Evolutionary conservation across 2,113 vertebrate genomes (phyloP).

Genomic region (Bubalus kerabau): DNA sequence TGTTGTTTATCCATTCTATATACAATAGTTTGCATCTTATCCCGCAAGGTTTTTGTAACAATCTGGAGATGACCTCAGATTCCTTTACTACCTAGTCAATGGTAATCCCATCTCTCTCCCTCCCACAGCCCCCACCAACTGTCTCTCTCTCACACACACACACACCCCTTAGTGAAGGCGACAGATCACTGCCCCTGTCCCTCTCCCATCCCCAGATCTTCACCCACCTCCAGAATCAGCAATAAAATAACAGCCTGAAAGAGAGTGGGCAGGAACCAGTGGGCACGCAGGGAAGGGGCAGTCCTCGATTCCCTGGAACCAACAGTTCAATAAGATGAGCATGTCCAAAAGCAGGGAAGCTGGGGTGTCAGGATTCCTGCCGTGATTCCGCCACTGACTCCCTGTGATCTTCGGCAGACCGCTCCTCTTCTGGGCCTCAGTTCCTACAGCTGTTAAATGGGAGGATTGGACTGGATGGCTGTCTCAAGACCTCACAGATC

Average conservation of each 20-base stretch:
- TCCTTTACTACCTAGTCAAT: not conserved
- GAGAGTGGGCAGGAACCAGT: not conserved
- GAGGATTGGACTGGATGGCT: not conserved
- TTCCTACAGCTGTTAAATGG: not conserved
- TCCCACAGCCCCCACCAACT: rapidly evolving
- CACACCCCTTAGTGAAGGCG: not conserved
- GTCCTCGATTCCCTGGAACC: not conserved
- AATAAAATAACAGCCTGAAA: not conserved
- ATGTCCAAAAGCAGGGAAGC: not conserved
- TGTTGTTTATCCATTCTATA: not conserved
- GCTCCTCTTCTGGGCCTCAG: not conserved
- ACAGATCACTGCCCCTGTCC: not conserved
- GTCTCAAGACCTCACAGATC: not conserved
- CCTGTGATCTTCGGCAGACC: not conserved
- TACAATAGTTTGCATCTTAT: not conserved
- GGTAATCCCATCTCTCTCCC: not conserved
- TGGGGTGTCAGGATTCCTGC: not conserved
- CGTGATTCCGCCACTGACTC: not conserved
- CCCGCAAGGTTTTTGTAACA: not conserved
- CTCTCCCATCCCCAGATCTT: not conserved
- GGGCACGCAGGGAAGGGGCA: not conserved
- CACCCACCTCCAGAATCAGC: not conserved
- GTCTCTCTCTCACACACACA: not conserved
- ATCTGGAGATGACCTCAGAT: not conserved
- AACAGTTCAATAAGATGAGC: not conserved